Percentiles rank a stretch among this genome's conserved stretches.
Conservation (phyloP, 2,113 vertebrate species). For the Nanorana parkeri region DNA sequence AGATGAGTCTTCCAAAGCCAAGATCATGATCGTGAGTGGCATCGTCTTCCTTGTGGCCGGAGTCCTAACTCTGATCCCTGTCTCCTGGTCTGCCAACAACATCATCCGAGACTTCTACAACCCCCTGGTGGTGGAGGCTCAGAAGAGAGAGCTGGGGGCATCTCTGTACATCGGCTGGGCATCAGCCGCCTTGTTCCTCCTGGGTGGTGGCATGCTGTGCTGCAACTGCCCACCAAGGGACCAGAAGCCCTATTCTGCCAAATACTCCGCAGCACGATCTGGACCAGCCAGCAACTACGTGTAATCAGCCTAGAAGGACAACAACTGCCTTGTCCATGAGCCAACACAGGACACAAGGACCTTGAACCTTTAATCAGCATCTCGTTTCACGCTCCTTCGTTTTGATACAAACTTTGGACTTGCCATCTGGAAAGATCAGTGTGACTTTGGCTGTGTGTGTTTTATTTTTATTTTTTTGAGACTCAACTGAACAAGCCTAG, state of each 20-base stretch:
- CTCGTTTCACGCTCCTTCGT: background rate
- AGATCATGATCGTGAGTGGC: constrained; percentile 76
- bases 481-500: constrained; percentile 2
- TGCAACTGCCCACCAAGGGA: constrained; percentile 74
- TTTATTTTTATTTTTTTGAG: background rate
- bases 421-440: background rate
- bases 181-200: constrained; percentile 75
- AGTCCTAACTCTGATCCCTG: constrained; percentile 81
- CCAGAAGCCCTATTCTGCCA: constrained; percentile 80
- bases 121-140: constrained; percentile 71
- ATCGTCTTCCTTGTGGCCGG: constrained; percentile 74
- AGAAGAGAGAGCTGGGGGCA: constrained; percentile 85
- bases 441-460: background rate
- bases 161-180: constrained; percentile 91
- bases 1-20: constrained; percentile 74
- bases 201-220: constrained; percentile 86
- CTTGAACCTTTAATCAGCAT: constrained; percentile 9
- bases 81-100: constrained; percentile 81
- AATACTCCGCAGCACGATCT: constrained; percentile 78
- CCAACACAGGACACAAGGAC: constrained; percentile 7
- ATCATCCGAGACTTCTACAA: constrained; percentile 88
- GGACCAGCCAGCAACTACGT: constrained; percentile 81
- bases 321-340: background rate
- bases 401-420: constrained; percentile 16
- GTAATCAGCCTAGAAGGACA: constrained; percentile 63